Conservation (phyloP, 2,797 vertebrate genomes). For the Ceryle rudis region DNA sequence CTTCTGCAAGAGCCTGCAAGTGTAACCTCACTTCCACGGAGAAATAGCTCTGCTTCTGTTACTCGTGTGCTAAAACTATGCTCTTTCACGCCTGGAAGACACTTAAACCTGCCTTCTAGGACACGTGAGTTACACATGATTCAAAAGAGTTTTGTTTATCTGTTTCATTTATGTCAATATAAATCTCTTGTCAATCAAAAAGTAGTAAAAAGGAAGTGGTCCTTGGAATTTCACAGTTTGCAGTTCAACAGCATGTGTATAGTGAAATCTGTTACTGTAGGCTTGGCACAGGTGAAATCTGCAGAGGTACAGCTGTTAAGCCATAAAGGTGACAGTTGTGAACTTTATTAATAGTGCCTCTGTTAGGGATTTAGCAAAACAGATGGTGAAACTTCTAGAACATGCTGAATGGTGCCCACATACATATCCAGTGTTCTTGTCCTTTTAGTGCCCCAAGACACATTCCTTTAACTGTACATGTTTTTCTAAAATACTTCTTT, state of each 20-base stretch:
- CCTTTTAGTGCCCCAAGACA: background rate
- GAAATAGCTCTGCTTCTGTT: background rate
- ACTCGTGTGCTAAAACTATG: background rate
- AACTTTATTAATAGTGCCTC: background rate
- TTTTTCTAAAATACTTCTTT: background rate
- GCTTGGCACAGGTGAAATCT: background rate
- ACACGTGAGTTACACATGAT: background rate
- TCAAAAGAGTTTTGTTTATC: background rate
- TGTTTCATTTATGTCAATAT: background rate
- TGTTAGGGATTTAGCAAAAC: background rate
- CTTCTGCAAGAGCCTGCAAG: background rate
- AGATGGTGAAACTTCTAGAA: background rate
- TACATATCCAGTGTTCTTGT: background rate
- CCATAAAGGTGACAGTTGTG: background rate
- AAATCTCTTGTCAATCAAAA: background rate
- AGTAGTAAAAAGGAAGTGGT: background rate
- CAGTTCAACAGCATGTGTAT: background rate
- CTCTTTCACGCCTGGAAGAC: background rate
- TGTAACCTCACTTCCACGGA: accelerated
- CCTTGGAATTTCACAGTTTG: background rate
- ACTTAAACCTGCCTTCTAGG: background rate
- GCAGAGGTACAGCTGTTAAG: background rate
- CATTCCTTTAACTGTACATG: background rate
- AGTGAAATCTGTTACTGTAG: background rate
- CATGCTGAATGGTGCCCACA: background rate